Conservation (phyloP, 2,888 invertebrate species). For the Merodon equestris region DNA sequence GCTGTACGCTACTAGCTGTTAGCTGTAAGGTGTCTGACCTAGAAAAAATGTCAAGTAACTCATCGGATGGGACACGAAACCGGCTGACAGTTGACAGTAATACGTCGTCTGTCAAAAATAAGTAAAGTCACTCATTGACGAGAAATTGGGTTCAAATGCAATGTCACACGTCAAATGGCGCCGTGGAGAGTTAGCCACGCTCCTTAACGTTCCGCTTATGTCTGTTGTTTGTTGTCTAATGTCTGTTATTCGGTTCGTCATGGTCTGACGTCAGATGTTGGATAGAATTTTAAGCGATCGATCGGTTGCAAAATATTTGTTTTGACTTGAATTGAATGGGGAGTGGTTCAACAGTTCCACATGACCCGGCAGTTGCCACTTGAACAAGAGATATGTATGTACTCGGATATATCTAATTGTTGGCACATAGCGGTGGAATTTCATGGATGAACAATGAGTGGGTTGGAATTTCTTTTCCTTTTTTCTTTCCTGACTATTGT, state of each 20-base stretch:
- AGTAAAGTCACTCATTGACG: too few species aligned
- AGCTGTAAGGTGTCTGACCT: constrained; percentile 19
- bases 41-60: constrained; percentile 43
- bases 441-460: constrained; percentile 18
- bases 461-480: constrained; percentile 3
- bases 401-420: neutral
- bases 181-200: constrained; percentile 46
- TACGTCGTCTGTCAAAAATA: neutral
- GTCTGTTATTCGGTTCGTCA: constrained; percentile 8
- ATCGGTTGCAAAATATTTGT: constrained; percentile 6
- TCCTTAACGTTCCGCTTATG: constrained; percentile 5
- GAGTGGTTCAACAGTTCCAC: constrained; percentile 37
- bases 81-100: constrained; percentile 5
- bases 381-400: constrained; percentile 7
- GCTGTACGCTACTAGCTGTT: constrained; percentile 24
- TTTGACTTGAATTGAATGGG: constrained; percentile 34
- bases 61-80: too few species aligned
- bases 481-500: constrained; percentile 6
- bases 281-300: constrained; percentile 46
- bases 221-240: neutral
- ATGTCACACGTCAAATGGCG: constrained; percentile 31
- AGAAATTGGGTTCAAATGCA: too few species aligned
- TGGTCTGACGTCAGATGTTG: constrained; percentile 47
- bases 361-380: constrained; percentile 32
- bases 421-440: constrained; percentile 29